A percentile compares a stretch with the other conserved stretches of the same genome.
phyloP scores from a whole-genome alignment of 2,797 vertebrate genomes.

The Morelia viridis region DNA sequence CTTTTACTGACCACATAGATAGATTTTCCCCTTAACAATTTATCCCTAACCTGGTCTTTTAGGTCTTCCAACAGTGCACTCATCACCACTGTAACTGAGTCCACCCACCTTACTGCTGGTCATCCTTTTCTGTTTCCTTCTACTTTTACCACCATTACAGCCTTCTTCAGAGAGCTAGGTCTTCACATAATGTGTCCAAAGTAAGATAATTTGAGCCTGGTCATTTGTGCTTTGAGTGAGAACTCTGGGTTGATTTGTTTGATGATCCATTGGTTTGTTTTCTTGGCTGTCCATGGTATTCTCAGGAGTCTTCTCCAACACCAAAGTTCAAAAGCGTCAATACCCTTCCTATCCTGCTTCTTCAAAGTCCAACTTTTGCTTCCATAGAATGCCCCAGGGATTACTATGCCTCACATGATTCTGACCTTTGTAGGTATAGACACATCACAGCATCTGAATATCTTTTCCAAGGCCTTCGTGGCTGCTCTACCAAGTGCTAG shows the following conservation, averaged over 20 bases:
- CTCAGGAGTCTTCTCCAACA: neutral
- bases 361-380: neutral
- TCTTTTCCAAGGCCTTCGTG: neutral
- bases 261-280: neutral
- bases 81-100: neutral
- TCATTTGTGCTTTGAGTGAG: neutral
- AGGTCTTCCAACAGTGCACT: neutral
- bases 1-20: neutral
- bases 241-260: neutral
- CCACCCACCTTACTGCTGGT: neutral
- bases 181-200: neutral
- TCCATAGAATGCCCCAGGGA: neutral
- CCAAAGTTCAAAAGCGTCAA: neutral
- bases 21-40: neutral
- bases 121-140: neutral
- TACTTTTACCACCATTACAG: neutral
- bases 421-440: neutral
- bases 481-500: neutral
- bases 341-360: neutral
- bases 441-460: neutral
- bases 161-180: neutral
- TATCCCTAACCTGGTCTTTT: neutral
- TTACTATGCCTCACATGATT: no score
- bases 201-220: neutral
- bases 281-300: neutral